phyloP scores from a whole-genome alignment of 2,888 invertebrate genomes.

The Epicampocera succincta region DNA sequence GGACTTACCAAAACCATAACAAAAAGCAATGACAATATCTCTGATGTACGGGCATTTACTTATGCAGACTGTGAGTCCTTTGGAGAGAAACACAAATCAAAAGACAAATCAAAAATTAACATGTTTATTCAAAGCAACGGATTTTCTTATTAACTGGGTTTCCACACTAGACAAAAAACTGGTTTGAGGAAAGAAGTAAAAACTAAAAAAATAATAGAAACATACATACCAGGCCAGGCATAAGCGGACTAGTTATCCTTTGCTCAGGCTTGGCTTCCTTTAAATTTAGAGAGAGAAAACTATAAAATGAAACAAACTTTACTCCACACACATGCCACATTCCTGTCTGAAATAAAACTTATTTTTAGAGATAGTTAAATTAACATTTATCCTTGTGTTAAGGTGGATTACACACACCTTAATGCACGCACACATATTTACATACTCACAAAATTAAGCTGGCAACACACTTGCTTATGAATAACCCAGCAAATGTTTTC shows the following conservation, averaged over 20 bases:
- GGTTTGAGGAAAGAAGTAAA: neutral
- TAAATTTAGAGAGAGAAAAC: neutral
- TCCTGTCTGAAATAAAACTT: conserved; percentile 63
- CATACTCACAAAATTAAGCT: conserved; percentile 16
- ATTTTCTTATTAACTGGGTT: conserved; percentile 43
- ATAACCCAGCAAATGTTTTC: too few species aligned
- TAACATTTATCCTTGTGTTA: conserved; percentile 78
- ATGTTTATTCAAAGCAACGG: conserved; percentile 56
- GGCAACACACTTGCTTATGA: too few species aligned
- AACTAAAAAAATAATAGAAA: neutral
- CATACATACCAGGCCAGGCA: neutral
- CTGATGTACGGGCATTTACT: conserved; percentile 9
- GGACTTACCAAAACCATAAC: conserved; percentile 29
- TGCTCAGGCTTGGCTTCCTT: too few species aligned
- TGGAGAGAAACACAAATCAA: conserved; percentile 30
- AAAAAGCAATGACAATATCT: conserved; percentile 52
- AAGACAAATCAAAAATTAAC: conserved; percentile 70
- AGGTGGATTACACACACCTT: conserved; percentile 43
- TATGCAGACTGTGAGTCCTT: neutral
- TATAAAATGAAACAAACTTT: conserved; percentile 40
- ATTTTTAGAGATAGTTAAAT: conserved; percentile 78
- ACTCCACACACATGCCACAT: conserved; percentile 60
- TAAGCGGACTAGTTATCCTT: neutral
- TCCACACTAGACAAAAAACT: neutral
- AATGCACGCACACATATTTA: conserved; percentile 6